Base-by-base conservation (phyloP, 2,113 vertebrate genomes). In the Forbesichthys papilliferus region DNA sequence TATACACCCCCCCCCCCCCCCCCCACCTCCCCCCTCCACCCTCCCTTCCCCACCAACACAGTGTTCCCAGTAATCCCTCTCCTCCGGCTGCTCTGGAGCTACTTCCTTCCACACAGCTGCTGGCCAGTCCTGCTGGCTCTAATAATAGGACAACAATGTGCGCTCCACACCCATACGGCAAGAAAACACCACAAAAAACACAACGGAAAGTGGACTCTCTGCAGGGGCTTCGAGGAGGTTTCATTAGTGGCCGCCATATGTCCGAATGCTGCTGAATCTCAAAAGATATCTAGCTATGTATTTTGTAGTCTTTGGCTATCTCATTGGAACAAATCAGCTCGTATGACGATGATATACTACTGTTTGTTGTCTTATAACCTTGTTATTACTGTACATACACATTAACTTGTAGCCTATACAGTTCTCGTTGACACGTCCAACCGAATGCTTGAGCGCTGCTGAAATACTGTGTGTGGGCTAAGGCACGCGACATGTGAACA, bases 81-180 rank as follows among this genome's bases (percentile, higher is more conserved):
- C 73, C 84, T 82, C 79, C 82, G 81, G 78, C 85, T 87, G 75
- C 73, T 75, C 84, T 62, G 74, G 78, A 81, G 74, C 80, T 42
- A 80, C 87, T 92, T 91, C 91, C 90, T 91, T 90, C 90, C 89
- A 79, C 78, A 80, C 90, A 87, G 89, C 90, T 87, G 89, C 87
- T 68, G 84, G 78, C 48, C 54, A 36, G 73, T 64, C 71, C 64
- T 52, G 74, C 67, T 62, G 34, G 68, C 75, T 80, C 90, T 92
- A 92, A 90, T 91, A 90, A 91, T 92, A 92, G 91, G 84, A 91
- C 86, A 92, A 92, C 88, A 90, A 91, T 91, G 84, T 79, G 75
- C 61, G 11, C 79, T 65, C 73, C 69, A 75, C 77, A 57, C 74
- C 80, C 71, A 71, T 82, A 70, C 80, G 66, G 64, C 69, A 63